Evolutionary conservation across 2,797 vertebrate species (phyloP).

Genomic region (Myotis daubentonii): DNA sequence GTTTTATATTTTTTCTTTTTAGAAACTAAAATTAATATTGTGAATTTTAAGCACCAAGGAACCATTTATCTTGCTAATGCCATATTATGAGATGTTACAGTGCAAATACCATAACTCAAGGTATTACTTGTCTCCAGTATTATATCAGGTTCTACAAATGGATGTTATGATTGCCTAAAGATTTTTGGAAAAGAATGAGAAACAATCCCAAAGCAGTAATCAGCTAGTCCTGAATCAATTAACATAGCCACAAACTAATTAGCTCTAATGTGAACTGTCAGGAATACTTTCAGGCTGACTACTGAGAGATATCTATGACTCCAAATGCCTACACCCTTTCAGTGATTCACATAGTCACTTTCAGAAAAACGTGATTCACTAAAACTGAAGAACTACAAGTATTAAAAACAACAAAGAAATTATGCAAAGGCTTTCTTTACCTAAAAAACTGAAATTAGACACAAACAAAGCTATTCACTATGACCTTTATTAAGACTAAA

Average conservation of each 20-base stretch:
- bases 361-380: not conserved
- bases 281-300: constrained; percentile 22
- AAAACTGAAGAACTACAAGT: not conserved
- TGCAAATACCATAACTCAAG: not conserved
- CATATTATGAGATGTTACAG: not conserved
- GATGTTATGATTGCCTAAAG: constrained; percentile 2
- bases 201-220: constrained; percentile 28
- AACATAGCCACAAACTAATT: constrained; percentile 47
- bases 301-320: constrained; percentile 24
- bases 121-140: not conserved
- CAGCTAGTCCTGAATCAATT: constrained; percentile 10
- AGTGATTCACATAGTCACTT: constrained; percentile 28
- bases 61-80: not conserved
- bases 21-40: constrained; percentile 20
- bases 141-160: not conserved
- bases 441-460: not conserved
- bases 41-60: not conserved
- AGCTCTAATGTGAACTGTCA: constrained; percentile 35
- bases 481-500: constrained; percentile 21
- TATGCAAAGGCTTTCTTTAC: not conserved
- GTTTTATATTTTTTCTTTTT: not conserved
- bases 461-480: not conserved
- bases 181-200: not conserved
- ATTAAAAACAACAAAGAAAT: not conserved
- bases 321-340: not conserved